Evolutionary conservation across 2,113 vertebrate genomes (phyloP).

Genomic region (Suricata suricatta): DNA sequence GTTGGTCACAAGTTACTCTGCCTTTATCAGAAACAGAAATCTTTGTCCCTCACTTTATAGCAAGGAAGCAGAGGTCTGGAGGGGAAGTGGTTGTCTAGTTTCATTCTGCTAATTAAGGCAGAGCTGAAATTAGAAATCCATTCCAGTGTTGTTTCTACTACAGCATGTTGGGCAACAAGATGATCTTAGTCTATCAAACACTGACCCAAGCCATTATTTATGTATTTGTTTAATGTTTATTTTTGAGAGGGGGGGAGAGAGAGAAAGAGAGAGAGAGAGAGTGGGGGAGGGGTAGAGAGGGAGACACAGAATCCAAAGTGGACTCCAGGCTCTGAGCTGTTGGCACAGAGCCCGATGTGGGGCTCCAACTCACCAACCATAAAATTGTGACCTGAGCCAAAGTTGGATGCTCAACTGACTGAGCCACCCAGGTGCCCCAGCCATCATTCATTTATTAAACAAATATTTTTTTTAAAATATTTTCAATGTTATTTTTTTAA

Average conservation of each 20-base stretch:
- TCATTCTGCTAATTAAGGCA: not conserved
- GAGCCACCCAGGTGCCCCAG: too few species aligned
- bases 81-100: not conserved
- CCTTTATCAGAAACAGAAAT: not conserved
- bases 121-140: constrained; percentile 23
- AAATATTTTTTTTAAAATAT: not conserved
- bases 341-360: too few species aligned
- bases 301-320: too few species aligned
- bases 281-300: too few species aligned
- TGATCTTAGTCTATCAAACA: not conserved
- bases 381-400: too few species aligned
- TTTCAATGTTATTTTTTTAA: too few species aligned
- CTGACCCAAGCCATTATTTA: not conserved
- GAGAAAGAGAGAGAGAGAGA: too few species aligned
- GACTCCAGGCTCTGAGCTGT: too few species aligned
- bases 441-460: too few species aligned
- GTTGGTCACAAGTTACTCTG: not conserved
- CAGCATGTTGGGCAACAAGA: not conserved
- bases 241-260: too few species aligned
- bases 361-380: too few species aligned
- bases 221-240: not conserved
- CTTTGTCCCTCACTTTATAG: not conserved
- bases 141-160: not conserved
- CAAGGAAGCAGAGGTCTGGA: not conserved
- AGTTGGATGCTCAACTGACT: too few species aligned